Evolutionary conservation across 2,888 invertebrate genomes (phyloP).

Genomic region (Diloba caeruleocephala): DNA sequence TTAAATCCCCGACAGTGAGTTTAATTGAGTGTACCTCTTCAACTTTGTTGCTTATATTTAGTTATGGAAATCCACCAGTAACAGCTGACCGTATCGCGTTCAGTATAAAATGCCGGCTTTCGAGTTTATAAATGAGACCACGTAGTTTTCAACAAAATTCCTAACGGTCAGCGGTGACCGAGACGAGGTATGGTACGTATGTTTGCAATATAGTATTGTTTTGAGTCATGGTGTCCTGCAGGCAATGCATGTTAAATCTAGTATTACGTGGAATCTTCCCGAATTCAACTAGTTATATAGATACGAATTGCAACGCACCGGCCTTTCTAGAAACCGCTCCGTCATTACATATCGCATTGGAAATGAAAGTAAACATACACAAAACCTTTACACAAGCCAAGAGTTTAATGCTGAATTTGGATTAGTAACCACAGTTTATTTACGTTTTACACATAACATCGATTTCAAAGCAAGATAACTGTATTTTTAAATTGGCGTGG

Average conservation of each 20-base stretch:
- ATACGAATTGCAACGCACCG: background rate
- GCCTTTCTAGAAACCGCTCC: conserved; percentile 21
- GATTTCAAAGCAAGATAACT: conserved; percentile 6
- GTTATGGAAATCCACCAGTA: conserved; percentile 11
- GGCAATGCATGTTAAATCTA: conserved; percentile 4
- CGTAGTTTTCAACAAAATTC: conserved; percentile 20
- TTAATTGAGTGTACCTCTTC: conserved; percentile 7
- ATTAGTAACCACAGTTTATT: conserved; percentile 11
- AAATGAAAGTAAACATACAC: background rate
- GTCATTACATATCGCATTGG: conserved; percentile 1
- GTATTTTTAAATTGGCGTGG: background rate
- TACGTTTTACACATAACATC: conserved; percentile 5
- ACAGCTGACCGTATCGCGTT: conserved; percentile 32
- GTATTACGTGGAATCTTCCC: conserved; percentile 34
- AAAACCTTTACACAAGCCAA: background rate
- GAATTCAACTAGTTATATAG: no score
- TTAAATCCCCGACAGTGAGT: conserved; percentile 6
- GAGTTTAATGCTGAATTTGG: background rate
- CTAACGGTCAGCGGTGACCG: conserved; percentile 11
- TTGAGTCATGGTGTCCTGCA: conserved; percentile 1
- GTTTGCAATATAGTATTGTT: conserved; percentile 1
- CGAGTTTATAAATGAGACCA: conserved; percentile 25
- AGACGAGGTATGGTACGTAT: background rate
- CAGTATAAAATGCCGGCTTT: conserved; percentile 19
- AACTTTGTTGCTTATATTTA: no score